Evolutionary conservation across 2,113 vertebrate species (phyloP).

Genomic region (Tinamus guttatus): DNA sequence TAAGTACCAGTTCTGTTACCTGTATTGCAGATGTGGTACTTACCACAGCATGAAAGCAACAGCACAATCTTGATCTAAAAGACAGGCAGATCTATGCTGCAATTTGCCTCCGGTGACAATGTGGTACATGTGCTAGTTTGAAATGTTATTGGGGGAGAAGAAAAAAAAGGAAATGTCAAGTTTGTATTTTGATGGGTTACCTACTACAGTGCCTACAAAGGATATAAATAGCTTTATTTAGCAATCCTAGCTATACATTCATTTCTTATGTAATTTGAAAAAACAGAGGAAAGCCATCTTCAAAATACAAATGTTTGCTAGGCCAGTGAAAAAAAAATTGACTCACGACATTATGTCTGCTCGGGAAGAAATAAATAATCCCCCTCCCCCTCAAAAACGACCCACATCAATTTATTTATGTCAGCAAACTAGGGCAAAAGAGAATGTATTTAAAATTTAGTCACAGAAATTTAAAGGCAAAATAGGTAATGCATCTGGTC

Average conservation of each 20-base stretch:
- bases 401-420: slow-evolving; percentile 71
- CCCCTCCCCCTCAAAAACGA: not conserved
- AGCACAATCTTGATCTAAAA: slow-evolving; percentile 73
- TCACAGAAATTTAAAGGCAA: slow-evolving; percentile 86
- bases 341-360: slow-evolving; percentile 62
- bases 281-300: slow-evolving; percentile 77
- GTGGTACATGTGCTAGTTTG: slow-evolving; percentile 57
- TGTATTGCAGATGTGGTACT: slow-evolving; percentile 75
- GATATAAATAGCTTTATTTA: slow-evolving; percentile 66
- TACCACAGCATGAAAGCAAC: slow-evolving; percentile 79
- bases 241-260: slow-evolving; percentile 63
- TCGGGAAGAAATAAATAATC: slow-evolving; percentile 64
- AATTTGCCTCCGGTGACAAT: slow-evolving; percentile 73
- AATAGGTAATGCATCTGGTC: slow-evolving; percentile 92
- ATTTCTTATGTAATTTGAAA: slow-evolving; percentile 73
- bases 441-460: slow-evolving; percentile 79
- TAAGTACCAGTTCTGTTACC: slow-evolving; percentile 76
- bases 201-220: slow-evolving; percentile 65
- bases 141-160: slow-evolving; percentile 57
- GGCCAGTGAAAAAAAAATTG: slow-evolving; percentile 64
- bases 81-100: slow-evolving; percentile 74
- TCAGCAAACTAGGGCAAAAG: slow-evolving; percentile 77
- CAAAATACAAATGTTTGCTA: slow-evolving; percentile 70
- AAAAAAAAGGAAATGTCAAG: slow-evolving; percentile 41
- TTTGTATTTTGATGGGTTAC: slow-evolving; percentile 69